Evolutionary conservation across 2,113 vertebrate genomes (phyloP), one percentile per base, ranked within the genome.

Genomic region (Motacilla tschutschensis): DNA sequence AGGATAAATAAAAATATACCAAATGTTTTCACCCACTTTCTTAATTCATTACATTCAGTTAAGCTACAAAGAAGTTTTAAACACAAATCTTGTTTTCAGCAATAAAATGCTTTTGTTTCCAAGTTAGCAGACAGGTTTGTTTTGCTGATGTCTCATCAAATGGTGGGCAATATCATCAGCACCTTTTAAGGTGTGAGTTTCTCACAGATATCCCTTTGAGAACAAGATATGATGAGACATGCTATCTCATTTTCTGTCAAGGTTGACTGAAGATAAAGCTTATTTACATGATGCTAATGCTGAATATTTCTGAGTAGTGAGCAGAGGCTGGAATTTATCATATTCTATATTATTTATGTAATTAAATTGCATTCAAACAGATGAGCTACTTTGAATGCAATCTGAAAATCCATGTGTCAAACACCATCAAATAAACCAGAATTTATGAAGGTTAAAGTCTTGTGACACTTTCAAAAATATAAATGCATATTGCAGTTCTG

Each of bases 231-330:
- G 73, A 69, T 50, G 36, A 73, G 58, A 88, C 5, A 47, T n/a
- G 17, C 33, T 77, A 33, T 57, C 20, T 44, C 44, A 59, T 76
- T 75, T 78, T 66, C 54, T 78, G 28, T 44, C 51, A 50, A 48
- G 24, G 79, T 71, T 77, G 76, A 89, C 59, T 66, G 51, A 69
- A 76, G 40, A 38, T 55, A 76, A 55, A 74, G 14, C 38, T 86
- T 91, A 76, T 88, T 88, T 76, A 83, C 29, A 76, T 83, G 75
- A 54, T 41, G 38, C 71, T 72, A 47, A 83, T 75, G 44, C 60
- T 78, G 38, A 79, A 35, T 79, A 88, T 83, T 67, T 73, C 40
- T 71, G 73, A 90, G 22, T 75, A 80, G 11, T 76, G 90, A 87
- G 43, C 43, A 80, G 24, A 87, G 4, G 21, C 21, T 70, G 33